phyloP scores from a whole-genome alignment of 2,888 invertebrate species.

The Apomyelois bistriatella region DNA sequence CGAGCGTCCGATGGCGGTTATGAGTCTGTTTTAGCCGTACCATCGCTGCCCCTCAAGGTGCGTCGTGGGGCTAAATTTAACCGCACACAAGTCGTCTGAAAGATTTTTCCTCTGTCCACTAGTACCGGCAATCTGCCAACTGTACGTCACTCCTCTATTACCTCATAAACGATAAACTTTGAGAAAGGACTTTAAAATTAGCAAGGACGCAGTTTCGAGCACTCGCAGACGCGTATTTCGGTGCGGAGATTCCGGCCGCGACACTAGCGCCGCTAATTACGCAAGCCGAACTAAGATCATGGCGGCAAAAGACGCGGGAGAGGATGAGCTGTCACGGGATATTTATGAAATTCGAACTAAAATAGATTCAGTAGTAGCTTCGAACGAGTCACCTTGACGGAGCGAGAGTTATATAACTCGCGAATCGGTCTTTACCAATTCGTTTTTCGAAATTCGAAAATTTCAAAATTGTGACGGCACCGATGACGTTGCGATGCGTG shows the following conservation, averaged over 20 bases:
- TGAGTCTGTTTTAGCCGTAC: conserved; percentile 26
- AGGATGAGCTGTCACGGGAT: conserved; percentile 76
- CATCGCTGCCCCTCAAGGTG: conserved; percentile 60
- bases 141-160: conserved; percentile 66
- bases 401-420: conserved; percentile 64
- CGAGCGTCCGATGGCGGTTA: conserved; percentile 13
- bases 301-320: conserved; percentile 68
- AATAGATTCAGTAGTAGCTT: conserved; percentile 75
- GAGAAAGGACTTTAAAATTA: conserved; percentile 76
- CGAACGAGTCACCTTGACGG: conserved; percentile 76
- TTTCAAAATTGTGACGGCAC: conserved; percentile 61
- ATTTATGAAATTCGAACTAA: conserved; percentile 79
- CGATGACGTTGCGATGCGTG: conserved; percentile 66
- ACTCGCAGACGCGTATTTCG: conserved; percentile 34
- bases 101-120: conserved; percentile 57
- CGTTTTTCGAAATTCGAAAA: conserved; percentile 51
- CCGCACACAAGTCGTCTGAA: conserved; percentile 45
- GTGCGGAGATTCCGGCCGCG: conserved; percentile 50
- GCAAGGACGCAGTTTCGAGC: conserved; percentile 70
- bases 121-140: conserved; percentile 79
- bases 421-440: conserved; percentile 41
- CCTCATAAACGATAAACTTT: conserved; percentile 74
- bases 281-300: conserved; percentile 46
- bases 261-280: conserved; percentile 60
- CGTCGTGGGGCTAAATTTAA: conserved; percentile 54